These are phyloP conservation scores for Orchesella cincta DNA, from an alignment of 1,140 invertebrate genomes.

Conservation along the genomic window DNA sequence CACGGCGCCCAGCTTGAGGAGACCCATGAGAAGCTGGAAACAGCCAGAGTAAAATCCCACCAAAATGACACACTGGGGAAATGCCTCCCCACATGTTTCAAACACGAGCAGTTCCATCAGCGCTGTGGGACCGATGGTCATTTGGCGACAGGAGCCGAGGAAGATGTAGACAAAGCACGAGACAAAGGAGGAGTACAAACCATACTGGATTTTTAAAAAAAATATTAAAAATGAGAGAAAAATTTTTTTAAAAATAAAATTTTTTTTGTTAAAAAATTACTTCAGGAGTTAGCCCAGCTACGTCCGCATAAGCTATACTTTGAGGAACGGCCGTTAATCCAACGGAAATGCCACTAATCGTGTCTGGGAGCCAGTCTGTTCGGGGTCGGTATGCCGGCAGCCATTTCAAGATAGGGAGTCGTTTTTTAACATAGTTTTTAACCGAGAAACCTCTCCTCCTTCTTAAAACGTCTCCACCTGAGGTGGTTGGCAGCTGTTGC, in stretches of 20 bases:
- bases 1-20: conserved; percentile 67
- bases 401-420: conserved; percentile 62
- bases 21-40: conserved; percentile 75
- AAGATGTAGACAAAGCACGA: conserved; percentile 88
- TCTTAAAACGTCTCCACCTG: no score
- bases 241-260: not conserved
- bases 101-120: conserved; percentile 77
- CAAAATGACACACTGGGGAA: conserved; percentile 74
- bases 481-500: no score
- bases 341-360: conserved; percentile 68
- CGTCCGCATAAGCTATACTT: conserved; percentile 79
- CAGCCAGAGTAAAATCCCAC: conserved; percentile 74
- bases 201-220: conserved; percentile 67
- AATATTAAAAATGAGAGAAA: conserved; percentile 5
- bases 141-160: conserved; percentile 86
- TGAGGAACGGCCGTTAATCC: conserved; percentile 86
- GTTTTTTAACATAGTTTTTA: no score
- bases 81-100: conserved; percentile 70
- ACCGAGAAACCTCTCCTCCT: no score
- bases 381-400: conserved; percentile 58
- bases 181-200: conserved; percentile 88
- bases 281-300: conserved; percentile 79
- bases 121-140: conserved; percentile 84
- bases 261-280: conserved; percentile 57
- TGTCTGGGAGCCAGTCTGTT: not conserved